Evolutionary conservation across 2,113 vertebrate genomes (phyloP).

Genomic region (Bettongia penicillata): DNA sequence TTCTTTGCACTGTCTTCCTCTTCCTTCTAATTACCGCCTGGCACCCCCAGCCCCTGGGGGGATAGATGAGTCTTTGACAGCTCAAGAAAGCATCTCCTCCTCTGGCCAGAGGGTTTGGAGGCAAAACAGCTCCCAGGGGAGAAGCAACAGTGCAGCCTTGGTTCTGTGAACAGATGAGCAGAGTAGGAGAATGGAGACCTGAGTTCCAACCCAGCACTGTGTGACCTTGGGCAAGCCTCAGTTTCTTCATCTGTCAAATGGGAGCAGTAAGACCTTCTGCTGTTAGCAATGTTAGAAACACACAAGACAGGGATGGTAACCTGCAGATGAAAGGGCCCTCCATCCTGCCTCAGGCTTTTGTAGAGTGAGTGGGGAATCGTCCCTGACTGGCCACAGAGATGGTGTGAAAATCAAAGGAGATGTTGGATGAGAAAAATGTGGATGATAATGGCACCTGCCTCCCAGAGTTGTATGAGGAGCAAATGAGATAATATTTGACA

Average conservation of each 20-base stretch:
- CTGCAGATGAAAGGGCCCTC: neutral
- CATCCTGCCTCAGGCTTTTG: no score
- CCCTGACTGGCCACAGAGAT: no score
- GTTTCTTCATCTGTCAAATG: neutral
- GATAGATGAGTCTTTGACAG: neutral
- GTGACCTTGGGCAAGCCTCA: neutral
- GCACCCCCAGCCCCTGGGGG: neutral
- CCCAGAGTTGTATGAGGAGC: neutral
- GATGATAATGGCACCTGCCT: neutral
- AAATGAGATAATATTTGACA: neutral
- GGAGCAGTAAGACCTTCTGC: neutral
- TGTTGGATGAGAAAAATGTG: neutral
- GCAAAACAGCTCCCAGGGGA: neutral
- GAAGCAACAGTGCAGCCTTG: no score
- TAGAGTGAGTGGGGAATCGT: no score
- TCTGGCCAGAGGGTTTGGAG: neutral
- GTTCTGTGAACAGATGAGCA: neutral
- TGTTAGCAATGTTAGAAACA: neutral
- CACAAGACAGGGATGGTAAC: neutral
- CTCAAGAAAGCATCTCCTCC: neutral
- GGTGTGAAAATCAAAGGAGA: neutral
- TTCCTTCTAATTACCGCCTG: neutral
- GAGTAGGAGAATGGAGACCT: neutral
- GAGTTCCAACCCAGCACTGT: neutral
- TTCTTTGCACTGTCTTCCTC: neutral